A percentile compares a stretch with the other conserved stretches of the same genome.
Conservation (phyloP, 2,797 vertebrate species). For the Pitangus sulphuratus region DNA sequence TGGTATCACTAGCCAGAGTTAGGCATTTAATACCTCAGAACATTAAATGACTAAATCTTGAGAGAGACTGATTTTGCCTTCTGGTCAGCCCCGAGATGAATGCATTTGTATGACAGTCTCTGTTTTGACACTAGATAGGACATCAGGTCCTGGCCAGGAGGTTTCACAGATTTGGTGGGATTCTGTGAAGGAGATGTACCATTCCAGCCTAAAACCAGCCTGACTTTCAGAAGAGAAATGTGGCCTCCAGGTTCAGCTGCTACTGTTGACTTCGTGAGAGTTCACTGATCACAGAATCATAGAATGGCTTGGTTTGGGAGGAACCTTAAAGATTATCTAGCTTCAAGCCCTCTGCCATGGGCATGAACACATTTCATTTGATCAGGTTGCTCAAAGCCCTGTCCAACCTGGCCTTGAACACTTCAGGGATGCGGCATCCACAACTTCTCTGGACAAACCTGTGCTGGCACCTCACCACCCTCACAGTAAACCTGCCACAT, state of each 20-base stretch:
- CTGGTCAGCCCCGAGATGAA: neutral
- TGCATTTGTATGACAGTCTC: neutral
- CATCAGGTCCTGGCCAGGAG: neutral
- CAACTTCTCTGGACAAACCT: neutral
- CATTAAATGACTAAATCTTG: neutral
- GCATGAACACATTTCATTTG: neutral
- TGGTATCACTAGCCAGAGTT: neutral
- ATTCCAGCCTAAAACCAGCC: neutral
- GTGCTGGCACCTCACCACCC: neutral
- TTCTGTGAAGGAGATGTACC: neutral
- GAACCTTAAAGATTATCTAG: neutral
- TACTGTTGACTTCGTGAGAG: neutral
- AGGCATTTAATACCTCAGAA: neutral
- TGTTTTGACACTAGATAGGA: neutral
- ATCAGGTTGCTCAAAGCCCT: neutral
- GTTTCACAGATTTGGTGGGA: neutral
- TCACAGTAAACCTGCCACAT: neutral
- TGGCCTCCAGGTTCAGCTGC: neutral
- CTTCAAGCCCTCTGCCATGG: neutral
- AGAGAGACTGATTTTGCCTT: neutral
- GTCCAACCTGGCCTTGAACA: neutral
- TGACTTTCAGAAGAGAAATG: neutral
- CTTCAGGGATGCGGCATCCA: neutral
- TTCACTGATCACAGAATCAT: neutral
- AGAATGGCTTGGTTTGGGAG: neutral